These are phyloP conservation scores for Pogonognathellus flavescens DNA, from an alignment of 1,140 invertebrate species.

Conservation along the genomic window DNA sequence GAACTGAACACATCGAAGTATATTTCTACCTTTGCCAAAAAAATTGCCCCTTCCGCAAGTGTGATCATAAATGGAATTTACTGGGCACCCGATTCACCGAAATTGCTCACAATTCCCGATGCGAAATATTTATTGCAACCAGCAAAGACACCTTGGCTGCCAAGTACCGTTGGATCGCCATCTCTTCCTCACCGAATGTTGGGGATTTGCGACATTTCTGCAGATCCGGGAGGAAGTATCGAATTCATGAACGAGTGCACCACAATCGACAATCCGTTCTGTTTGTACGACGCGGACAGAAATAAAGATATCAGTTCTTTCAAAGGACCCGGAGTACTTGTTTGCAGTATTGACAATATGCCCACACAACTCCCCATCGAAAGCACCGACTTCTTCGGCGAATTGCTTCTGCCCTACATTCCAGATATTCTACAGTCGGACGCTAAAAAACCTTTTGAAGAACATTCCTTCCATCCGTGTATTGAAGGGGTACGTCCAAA, in stretches of 20 bases:
- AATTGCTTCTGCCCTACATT: slow-evolving; percentile 90
- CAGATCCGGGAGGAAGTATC: slow-evolving; percentile 98
- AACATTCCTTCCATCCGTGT: slow-evolving; percentile 82
- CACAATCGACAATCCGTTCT: slow-evolving; percentile 99
- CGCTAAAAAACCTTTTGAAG: slow-evolving; percentile 84
- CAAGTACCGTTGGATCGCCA: slow-evolving; percentile 85
- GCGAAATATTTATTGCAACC: slow-evolving; percentile 93
- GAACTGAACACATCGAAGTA: slow-evolving; percentile 93
- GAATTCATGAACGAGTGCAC: slow-evolving; percentile 99
- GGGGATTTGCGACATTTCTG: slow-evolving; percentile 97
- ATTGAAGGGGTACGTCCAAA: slow-evolving; percentile 82
- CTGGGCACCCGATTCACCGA: slow-evolving; percentile 97
- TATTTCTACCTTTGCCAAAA: slow-evolving; percentile 95
- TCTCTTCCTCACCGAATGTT: slow-evolving; percentile 90
- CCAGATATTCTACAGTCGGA: slow-evolving; percentile 92
- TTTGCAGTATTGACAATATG: slow-evolving; percentile 99
- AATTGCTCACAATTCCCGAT: slow-evolving; percentile 96
- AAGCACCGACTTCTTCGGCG: slow-evolving; percentile 97
- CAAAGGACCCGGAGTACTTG: slow-evolving; percentile 94
- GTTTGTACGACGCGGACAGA: slow-evolving; percentile 97
- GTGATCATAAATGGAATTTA: slow-evolving; percentile 99
- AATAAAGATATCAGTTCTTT: slow-evolving; percentile 97
- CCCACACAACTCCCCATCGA: slow-evolving; percentile 98
- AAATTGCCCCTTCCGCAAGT: slow-evolving; percentile 97
- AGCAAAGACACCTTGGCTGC: slow-evolving; percentile 91